Base-by-base conservation (phyloP, 1,140 invertebrate species). In the Nephila pilipes region DNA sequence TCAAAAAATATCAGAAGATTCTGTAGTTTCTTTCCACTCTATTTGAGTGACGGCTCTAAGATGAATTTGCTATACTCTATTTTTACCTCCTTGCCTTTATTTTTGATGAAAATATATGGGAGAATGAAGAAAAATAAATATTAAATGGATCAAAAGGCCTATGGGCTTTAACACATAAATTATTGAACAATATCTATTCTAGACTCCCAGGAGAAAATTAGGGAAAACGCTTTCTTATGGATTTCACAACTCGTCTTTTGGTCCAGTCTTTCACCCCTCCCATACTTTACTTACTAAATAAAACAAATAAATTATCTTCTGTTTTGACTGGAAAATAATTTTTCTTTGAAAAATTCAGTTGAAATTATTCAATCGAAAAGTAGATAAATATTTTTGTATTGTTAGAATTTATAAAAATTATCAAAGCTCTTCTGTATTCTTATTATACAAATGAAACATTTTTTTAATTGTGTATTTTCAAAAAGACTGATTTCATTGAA, bases 1-100 rank as follows among this genome's bases (percentile, higher is more conserved):
- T 32, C 0, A 81, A 32, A 87, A 87, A 88, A 69, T 88, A n/a
- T 88, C n/a, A 20, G 80, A 38, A 32, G 29, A 29, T 57, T 90
- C 20, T 58, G 25, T 79, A 54, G 16, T 80, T 79, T 90, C 65
- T 57, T 87, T 38, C 69, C 22, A 90, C 38, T 57, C n/a, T 18
- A 57, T 32, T 79, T 90, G 88, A 90, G 88, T 90, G 88, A 90
- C 88, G 55, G 22, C 16, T 58, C 65, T 16, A 69, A 90, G 65
- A 90, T 90, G 88, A 90, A 69, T 80, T 90, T 58, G 22, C 46
- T 80, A 25, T 90, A 79, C 46, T 90, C 55, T 57, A 80, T 57
- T 90, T 32, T 90, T 80, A 87, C 32, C 29, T 18, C 81, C 25
- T 32, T 83, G 81, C 54, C 46, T 83, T 83, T 57, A 12, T n/a